phyloP scores from a whole-genome alignment of 1,140 invertebrate species.

The Dolichoris vasculosae region DNA sequence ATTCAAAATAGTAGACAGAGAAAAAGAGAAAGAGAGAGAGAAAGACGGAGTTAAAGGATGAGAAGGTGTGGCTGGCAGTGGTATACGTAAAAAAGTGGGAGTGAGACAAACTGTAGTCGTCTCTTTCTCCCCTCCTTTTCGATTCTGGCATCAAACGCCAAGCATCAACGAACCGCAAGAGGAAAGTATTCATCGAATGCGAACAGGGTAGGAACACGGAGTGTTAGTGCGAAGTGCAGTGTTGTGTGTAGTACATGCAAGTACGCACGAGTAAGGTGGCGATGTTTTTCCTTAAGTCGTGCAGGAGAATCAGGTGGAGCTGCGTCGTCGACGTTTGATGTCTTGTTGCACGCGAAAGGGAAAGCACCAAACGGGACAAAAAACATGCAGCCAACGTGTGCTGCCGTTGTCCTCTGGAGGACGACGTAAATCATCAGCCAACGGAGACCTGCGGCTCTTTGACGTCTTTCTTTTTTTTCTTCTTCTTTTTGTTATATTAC shows the following conservation, averaged over 20 bases:
- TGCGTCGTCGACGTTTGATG: not conserved
- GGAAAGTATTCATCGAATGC: not conserved
- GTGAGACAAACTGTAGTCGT: not conserved
- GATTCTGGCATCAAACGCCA: conserved; percentile 15
- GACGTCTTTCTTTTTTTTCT: not conserved
- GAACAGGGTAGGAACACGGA: not conserved
- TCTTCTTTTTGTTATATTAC: not conserved
- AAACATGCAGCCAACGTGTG: conserved; percentile 7
- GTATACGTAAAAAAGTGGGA: not conserved
- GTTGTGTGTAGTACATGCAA: not conserved
- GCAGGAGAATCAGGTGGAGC: conserved; percentile 1
- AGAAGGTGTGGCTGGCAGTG: not conserved
- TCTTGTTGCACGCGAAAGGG: not conserved
- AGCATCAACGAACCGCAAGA: not conserved
- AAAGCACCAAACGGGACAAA: not conserved
- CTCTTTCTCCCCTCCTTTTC: not conserved
- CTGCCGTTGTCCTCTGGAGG: not conserved
- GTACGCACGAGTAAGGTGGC: not conserved
- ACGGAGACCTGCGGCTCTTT: no score
- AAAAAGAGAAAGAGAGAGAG: conserved; percentile 9
- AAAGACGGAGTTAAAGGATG: not conserved
- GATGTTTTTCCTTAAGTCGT: conserved; percentile 23
- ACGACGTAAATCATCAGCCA: conserved; percentile 22
- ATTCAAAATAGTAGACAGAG: not conserved
- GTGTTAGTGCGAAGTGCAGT: not conserved